Evolutionary conservation across 1,140 invertebrate genomes (phyloP), one percentile per base, ranked within the genome.

Genomic region (Neodiprion fabricii): DNA sequence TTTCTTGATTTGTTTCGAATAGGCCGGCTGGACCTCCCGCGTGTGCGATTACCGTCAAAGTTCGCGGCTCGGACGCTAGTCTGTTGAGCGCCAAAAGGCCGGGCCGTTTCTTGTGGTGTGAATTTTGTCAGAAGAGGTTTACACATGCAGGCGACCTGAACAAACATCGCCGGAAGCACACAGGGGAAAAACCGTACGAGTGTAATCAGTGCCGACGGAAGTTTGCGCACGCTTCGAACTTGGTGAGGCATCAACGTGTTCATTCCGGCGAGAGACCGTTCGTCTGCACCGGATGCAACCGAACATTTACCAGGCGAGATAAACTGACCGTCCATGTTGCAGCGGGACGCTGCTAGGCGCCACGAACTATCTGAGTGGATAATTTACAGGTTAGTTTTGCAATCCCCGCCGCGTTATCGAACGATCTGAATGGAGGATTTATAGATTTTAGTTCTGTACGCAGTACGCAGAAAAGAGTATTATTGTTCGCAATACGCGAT

Each of bases 251-350:
- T 72, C 75, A 68, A 17, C 74, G 75, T 9, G 65, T 79, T 23
- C 79, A 80, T 72, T 75, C 79, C 5, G 79, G 79, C 4, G 78
- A 78, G 21, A 76, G 72, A 67, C 79, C 78, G 4, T 78, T 75
- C 47, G 48, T 21, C 1, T 80, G 79, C 68, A 48, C 68, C 3
- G 11, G 50, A 47, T 80, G 79, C 61, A 73, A 28, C 0, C 71
- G 70, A 50, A 72, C 70, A 11, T 80, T 77, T 70, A 75, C 66
- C 23, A 70, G 79, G 40, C 76, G 71, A 65, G 79, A 79, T 17
- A 77, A 79, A 23, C 71, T 80, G 23, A 48, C 40, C 14, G 70
- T 61, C 21, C 75, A 76, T 17, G 70, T 50, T 23, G 12, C 67
- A 14, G 61, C 61, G 12, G 17, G 17, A 65, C 67, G 67, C 17